Base-by-base conservation (phyloP, 1,140 invertebrate species). In the Diachasma alloeum region DNA sequence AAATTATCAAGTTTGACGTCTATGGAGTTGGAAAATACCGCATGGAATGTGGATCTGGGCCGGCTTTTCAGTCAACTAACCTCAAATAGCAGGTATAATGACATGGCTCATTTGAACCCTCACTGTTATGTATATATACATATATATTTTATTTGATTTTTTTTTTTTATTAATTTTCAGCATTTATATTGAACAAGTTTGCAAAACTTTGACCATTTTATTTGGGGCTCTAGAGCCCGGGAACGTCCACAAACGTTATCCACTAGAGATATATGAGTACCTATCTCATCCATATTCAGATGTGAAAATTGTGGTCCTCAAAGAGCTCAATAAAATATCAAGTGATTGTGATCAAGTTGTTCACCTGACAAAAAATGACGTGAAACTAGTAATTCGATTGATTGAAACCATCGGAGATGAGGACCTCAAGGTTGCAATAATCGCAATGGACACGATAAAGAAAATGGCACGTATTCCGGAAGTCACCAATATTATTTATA, bases 371-470 rank as follows among this genome's bases (percentile, higher is more conserved):
- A 83, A 88, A 46, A 83, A 88, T 71, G 89, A 92, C 82, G 82
- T 88, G 63, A 88, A 91, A 82, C 83, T 94, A 31, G 86, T 93
- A 77, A 87, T 89, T 4, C 89, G 87, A 24, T 83, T 92, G 5
- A 86, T 91, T 36, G 89, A 92, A 42, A 91, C 91, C 84, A 87
- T 94, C 1, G 87, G 85, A 5, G 91, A 94, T 78, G 86, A 91
- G 6, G 90, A 93, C 83, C 80, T 93, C 44, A 86, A 85, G 9
- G 90, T 94, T n/a, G 92, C 92, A 1, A 90, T 91, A 71, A 88
- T 88, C 79, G 92, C 93, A 2, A 89, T 92, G 72, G 81, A 89
- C 8, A 88, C 94, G 71, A 87, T 94, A 15, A 90, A 91, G 42
- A 86, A 90, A 78, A 81, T 92, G 24, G 92, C 91, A 26, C 79